A percentile compares a stretch with the other conserved stretches of the same genome.
Conservation (phyloP, 2,797 vertebrate species). For the Ceyx erithaca region DNA sequence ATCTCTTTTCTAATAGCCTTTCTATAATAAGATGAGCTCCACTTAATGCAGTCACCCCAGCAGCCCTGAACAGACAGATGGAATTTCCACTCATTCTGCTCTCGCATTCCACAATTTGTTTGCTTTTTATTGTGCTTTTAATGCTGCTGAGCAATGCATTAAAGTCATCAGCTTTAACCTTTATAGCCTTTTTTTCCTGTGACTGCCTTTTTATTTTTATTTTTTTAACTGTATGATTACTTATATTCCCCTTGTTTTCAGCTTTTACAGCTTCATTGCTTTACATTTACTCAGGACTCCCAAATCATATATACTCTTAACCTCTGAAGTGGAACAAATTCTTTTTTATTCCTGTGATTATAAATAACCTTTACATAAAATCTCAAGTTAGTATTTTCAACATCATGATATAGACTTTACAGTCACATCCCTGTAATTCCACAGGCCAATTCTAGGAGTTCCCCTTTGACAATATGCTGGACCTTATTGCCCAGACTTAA, state of each 20-base stretch:
- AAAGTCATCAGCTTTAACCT: not conserved
- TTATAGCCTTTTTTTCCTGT: not conserved
- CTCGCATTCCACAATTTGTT: not conserved
- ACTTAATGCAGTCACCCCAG: not conserved
- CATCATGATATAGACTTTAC: not conserved
- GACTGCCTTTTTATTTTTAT: not conserved
- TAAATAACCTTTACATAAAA: not conserved
- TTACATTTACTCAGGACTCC: not conserved
- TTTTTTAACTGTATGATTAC: not conserved
- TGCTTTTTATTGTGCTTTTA: slow-evolving; percentile 17
- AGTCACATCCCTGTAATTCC: not conserved
- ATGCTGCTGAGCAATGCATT: not conserved
- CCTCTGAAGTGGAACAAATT: not conserved
- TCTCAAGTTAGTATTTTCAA: not conserved
- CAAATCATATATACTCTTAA: not conserved
- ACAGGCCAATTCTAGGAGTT: not conserved
- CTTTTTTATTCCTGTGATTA: not conserved
- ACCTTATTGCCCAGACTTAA: not conserved
- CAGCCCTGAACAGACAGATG: not conserved
- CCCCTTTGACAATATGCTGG: not conserved
- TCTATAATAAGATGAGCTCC: not conserved
- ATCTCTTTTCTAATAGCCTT: not conserved
- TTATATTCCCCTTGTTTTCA: not conserved
- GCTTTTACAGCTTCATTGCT: slow-evolving; percentile 9
- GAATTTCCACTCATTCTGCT: not conserved